Conservation (phyloP, 2,797 vertebrate genomes). For the Pelodytes ibericus region DNA sequence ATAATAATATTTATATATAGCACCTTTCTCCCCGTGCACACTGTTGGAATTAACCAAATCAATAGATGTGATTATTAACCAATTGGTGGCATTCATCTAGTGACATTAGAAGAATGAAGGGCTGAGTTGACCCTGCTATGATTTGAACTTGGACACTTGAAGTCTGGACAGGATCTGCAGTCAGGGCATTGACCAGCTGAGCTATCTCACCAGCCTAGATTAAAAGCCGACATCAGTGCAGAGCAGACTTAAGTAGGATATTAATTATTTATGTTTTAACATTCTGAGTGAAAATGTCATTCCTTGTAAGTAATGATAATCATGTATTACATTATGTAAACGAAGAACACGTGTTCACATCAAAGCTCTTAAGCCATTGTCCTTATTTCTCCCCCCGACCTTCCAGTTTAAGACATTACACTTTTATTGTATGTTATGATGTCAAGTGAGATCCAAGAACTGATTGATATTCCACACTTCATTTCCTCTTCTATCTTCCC, state of each 20-base stretch:
- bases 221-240: no score
- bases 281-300: background rate
- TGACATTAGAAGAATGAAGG: no score
- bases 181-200: no score
- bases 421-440: conserved; percentile 12
- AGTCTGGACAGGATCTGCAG: no score
- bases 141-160: no score
- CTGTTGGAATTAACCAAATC: no score
- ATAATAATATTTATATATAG: no score
- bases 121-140: no score
- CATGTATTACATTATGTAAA: background rate
- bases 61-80: no score
- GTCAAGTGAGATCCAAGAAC: conserved; percentile 39
- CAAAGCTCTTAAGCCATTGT: background rate
- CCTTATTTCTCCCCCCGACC: background rate
- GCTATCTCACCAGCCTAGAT: no score
- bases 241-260: background rate
- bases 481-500: conserved; percentile 10
- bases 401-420: background rate
- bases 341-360: background rate
- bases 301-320: background rate
- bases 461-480: conserved; percentile 41
- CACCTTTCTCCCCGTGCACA: no score
- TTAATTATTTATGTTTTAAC: background rate
- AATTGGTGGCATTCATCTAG: no score